phyloP scores from a whole-genome alignment of 2,888 invertebrate species.

The Noctua comes region DNA sequence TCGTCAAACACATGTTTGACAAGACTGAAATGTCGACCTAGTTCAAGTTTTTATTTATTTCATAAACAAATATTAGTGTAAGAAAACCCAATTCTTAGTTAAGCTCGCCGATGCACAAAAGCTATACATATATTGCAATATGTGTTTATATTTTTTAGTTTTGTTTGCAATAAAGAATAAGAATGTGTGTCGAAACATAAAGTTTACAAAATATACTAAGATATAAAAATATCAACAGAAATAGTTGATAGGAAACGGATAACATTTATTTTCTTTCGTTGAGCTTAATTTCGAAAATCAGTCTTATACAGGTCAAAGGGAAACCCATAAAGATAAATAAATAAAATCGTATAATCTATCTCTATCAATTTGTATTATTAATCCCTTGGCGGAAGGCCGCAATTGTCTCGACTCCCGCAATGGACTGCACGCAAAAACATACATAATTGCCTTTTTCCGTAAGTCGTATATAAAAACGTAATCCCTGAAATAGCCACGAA shows the following conservation, averaged over 20 bases:
- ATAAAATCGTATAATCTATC: constrained; percentile 2
- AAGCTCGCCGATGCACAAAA: no score
- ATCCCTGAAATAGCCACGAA: constrained; percentile 36
- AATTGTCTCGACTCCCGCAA: constrained; percentile 31
- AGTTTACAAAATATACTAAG: not conserved
- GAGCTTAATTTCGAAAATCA: not conserved
- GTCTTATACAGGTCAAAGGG: not conserved
- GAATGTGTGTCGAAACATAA: no score
- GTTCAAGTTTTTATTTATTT: not conserved
- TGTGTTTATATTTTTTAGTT: no score
- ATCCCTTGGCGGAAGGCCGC: constrained; percentile 7
- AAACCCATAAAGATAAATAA: not conserved
- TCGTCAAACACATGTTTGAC: not conserved
- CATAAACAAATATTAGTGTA: not conserved
- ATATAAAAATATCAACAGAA: not conserved
- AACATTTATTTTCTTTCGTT: not conserved
- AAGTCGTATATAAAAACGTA: constrained; percentile 55
- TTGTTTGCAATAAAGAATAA: no score
- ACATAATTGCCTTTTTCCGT: constrained; percentile 58
- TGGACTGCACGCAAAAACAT: constrained; percentile 53
- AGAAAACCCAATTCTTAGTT: no score
- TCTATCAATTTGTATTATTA: constrained; percentile 14
- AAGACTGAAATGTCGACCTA: not conserved
- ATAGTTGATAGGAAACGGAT: not conserved
- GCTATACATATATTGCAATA: no score